These are phyloP conservation scores for Brachyalestes nurse DNA, from an alignment of 2,797 vertebrate genomes.

Conservation along the genomic window DNA sequence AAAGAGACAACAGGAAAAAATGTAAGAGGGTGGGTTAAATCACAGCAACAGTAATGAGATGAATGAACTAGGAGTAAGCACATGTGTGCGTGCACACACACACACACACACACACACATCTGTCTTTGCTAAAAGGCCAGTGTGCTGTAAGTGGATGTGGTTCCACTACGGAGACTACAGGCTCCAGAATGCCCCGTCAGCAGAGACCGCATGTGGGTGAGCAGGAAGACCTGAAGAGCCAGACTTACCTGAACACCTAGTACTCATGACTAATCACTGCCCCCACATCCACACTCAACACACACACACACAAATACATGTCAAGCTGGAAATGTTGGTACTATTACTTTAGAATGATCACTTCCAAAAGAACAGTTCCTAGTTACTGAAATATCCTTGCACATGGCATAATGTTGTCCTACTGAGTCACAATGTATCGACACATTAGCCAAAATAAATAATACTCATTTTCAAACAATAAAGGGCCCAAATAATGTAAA, in stretches of 20 bases:
- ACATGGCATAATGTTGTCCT: not conserved
- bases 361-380: no score
- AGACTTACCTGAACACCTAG: constrained; percentile 6
- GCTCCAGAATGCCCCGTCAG: constrained; percentile 22
- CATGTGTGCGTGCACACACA: not conserved
- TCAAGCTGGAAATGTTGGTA: not conserved
- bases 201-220: constrained; percentile 31
- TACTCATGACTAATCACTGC: not conserved
- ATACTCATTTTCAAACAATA: no score
- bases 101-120: constrained; percentile 3
- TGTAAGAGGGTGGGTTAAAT: no score
- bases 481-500: no score
- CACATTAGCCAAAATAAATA: no score
- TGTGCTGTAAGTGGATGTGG: constrained; percentile 29
- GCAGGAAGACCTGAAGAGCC: constrained; percentile 24
- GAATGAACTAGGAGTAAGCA: not conserved
- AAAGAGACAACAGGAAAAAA: no score
- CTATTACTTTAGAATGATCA: not conserved
- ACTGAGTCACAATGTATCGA: not conserved
- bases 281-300: not conserved
- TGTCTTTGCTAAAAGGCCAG: constrained; percentile 38
- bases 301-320: not conserved
- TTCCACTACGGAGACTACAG: constrained; percentile 6
- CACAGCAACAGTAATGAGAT: not conserved
- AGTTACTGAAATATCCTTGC: not conserved